Conservation (phyloP, 2,888 invertebrate species). For the Ophion ventricosus region DNA sequence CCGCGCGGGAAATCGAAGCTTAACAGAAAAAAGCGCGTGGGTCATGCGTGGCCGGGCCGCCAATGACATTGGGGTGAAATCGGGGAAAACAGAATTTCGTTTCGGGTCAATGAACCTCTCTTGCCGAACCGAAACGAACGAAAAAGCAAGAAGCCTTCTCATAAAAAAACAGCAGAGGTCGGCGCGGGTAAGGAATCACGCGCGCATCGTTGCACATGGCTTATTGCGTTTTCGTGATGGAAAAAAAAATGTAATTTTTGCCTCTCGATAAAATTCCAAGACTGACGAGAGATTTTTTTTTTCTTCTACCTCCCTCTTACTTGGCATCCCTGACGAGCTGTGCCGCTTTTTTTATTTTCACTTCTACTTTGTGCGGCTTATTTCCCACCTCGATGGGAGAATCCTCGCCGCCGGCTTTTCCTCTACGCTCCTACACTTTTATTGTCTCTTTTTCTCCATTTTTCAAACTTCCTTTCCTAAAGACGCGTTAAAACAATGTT, state of each 20-base stretch:
- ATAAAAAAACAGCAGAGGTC: constrained; percentile 23
- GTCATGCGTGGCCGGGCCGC: constrained; percentile 37
- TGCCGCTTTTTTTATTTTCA: constrained; percentile 14
- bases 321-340: background rate
- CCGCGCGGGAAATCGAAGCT: constrained; percentile 52
- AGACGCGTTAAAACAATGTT: too few species aligned
- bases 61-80: constrained; percentile 24
- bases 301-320: background rate
- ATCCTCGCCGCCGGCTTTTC: too few species aligned
- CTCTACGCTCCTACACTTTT: too few species aligned
- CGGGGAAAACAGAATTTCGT: constrained; percentile 51
- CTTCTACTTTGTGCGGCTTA: constrained; percentile 30
- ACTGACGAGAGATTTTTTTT: constrained; percentile 45
- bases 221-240: constrained; percentile 65
- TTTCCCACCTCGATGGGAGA: constrained; percentile 4
- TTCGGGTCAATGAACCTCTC: constrained; percentile 48
- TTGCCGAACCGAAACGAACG: constrained; percentile 33
- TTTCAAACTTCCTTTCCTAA: too few species aligned
- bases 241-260: constrained; percentile 59
- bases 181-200: constrained; percentile 54
- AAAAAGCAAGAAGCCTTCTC: background rate
- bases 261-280: constrained; percentile 58
- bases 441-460: too few species aligned
- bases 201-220: constrained; percentile 65
- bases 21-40: constrained; percentile 22